Conservation (phyloP, 2,888 invertebrate genomes). For the Deladenus siricidicola region DNA sequence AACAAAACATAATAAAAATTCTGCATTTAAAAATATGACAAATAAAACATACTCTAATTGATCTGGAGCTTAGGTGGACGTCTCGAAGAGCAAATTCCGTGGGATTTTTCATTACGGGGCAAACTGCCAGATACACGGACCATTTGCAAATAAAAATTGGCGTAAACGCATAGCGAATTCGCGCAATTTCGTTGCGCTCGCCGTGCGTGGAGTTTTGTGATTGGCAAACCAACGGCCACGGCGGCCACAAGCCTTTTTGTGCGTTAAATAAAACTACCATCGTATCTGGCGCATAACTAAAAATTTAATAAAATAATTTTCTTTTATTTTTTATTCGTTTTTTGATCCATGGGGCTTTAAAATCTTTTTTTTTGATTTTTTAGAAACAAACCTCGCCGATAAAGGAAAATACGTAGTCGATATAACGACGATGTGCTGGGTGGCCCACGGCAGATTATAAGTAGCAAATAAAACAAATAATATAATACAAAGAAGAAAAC, state of each 20-base stretch:
- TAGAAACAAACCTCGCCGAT: conserved; percentile 14
- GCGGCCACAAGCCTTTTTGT: conserved; percentile 36
- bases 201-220: conserved; percentile 26
- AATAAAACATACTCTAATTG: conserved; percentile 14
- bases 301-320: conserved; percentile 1
- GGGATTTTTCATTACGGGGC: conserved; percentile 22
- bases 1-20: too few species aligned
- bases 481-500: conserved; percentile 2
- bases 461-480: conserved; percentile 15
- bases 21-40: too few species aligned
- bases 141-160: conserved; percentile 28
- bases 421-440: conserved; percentile 24
- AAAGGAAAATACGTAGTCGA: conserved; percentile 23
- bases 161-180: conserved; percentile 27
- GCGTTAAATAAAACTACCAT: conserved; percentile 45
- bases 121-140: conserved; percentile 25
- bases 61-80: conserved; percentile 11
- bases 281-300: conserved; percentile 36
- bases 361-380: background rate
- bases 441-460: conserved; percentile 16
- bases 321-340: background rate
- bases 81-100: conserved; percentile 21
- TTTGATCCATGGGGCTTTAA: background rate
- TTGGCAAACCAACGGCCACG: conserved; percentile 23
- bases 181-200: conserved; percentile 5